These are phyloP conservation scores for Thaumatotibia leucotreta DNA, from an alignment of 1,140 invertebrate species.

Conservation along the genomic window DNA sequence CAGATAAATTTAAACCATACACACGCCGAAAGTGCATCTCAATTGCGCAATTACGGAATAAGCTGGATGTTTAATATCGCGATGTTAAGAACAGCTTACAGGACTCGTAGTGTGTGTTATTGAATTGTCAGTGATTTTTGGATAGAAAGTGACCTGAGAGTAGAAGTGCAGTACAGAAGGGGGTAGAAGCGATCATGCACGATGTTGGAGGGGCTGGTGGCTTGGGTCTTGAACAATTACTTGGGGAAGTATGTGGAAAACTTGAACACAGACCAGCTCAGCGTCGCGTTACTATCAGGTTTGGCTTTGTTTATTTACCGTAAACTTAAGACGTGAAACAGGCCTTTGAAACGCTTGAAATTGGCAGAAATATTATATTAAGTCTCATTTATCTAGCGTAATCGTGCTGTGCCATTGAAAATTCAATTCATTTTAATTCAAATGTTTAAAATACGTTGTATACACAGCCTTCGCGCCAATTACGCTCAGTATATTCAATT, in stretches of 20 bases:
- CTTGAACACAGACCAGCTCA: conserved; percentile 97
- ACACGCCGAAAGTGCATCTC: conserved; percentile 17
- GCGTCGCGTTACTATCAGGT: conserved; percentile 96
- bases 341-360: background rate
- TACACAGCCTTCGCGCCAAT: background rate
- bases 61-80: conserved; percentile 2
- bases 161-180: background rate
- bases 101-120: background rate
- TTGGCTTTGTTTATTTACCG: conserved; percentile 32
- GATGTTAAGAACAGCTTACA: background rate
- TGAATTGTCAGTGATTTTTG: background rate
- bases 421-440: background rate
- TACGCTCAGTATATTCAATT: background rate
- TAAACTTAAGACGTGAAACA: background rate
- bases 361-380: background rate
- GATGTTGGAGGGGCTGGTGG: conserved; percentile 97
- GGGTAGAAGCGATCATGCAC: conserved; percentile 48
- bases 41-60: conserved; percentile 24
- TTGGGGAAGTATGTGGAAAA: conserved; percentile 98
- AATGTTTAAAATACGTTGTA: background rate
- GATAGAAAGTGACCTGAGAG: background rate
- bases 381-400: background rate
- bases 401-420: background rate
- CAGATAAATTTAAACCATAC: conserved; percentile 16
- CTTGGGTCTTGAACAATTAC: conserved; percentile 99